A percentile compares a stretch with the other conserved stretches of the same genome.
phyloP scores from a whole-genome alignment of 2,888 invertebrate species.

The Pilophorus perplexus region DNA sequence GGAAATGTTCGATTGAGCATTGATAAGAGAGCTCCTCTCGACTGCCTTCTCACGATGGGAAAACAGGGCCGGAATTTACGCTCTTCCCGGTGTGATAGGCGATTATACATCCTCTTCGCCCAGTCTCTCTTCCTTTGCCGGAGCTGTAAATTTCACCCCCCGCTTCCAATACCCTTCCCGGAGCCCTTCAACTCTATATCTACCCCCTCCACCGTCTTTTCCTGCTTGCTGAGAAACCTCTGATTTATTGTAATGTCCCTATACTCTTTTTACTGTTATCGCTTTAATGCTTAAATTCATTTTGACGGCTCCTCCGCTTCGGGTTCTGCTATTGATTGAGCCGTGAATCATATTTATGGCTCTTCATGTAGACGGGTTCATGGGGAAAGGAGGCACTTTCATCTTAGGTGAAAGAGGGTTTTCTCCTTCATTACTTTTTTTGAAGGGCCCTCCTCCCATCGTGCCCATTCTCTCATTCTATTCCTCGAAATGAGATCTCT shows the following conservation, averaged over 20 bases:
- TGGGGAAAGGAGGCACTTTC: constrained; percentile 24
- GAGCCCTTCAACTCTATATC: constrained; percentile 35
- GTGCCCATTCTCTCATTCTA: background rate
- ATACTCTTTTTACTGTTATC: constrained; percentile 44
- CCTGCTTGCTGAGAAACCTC: constrained; percentile 18
- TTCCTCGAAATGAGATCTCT: constrained; percentile 33
- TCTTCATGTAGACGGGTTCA: constrained; percentile 16
- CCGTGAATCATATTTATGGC: constrained; percentile 44
- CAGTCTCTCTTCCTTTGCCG: constrained; percentile 40
- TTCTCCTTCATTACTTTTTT: constrained; percentile 34
- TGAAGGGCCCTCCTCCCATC: constrained; percentile 1
- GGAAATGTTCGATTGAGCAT: constrained; percentile 45
- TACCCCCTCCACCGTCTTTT: constrained; percentile 8
- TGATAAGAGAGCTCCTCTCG: constrained; percentile 40
- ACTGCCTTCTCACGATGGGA: constrained; percentile 40
- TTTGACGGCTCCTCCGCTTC: constrained; percentile 34
- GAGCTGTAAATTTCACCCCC: constrained; percentile 30
- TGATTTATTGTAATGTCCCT: constrained; percentile 44
- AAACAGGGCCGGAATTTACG: constrained; percentile 42
- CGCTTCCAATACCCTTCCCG: background rate
- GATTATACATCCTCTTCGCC: constrained; percentile 41
- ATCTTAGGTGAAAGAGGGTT: constrained; percentile 31
- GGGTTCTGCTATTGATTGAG: constrained; percentile 39
- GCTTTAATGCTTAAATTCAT: constrained; percentile 46
- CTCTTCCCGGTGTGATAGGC: constrained; percentile 42